Conservation (phyloP, 1,140 invertebrate species). For the Euschistus heros region DNA sequence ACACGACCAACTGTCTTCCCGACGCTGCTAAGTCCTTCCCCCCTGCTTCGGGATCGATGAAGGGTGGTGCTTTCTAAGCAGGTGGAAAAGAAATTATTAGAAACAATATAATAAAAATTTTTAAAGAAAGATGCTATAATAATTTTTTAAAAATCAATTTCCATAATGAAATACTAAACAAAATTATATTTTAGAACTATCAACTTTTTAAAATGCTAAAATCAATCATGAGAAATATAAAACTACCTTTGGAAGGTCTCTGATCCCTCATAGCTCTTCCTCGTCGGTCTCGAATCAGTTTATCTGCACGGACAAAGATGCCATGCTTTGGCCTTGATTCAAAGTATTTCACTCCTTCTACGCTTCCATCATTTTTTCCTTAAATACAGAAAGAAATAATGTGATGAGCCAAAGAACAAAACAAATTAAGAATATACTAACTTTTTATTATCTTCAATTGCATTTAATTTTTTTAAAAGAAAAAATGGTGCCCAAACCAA, state of each 20-base stretch:
- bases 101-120: not conserved
- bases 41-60: slow-evolving; percentile 52
- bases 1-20: slow-evolving; percentile 39
- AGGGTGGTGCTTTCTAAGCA: slow-evolving; percentile 42
- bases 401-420: not conserved
- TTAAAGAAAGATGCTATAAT: too few relatives aligned
- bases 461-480: too few relatives aligned
- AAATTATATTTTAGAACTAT: too few relatives aligned
- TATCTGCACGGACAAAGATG: slow-evolving; percentile 82
- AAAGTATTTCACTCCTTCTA: slow-evolving; percentile 84
- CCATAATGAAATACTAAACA: too few relatives aligned
- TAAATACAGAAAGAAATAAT: slow-evolving; percentile 24
- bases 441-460: too few relatives aligned
- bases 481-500: not conserved
- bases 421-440: not conserved
- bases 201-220: too few relatives aligned
- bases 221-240: too few relatives aligned
- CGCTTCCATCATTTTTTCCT: slow-evolving; percentile 91
- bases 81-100: slow-evolving; percentile 21
- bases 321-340: slow-evolving; percentile 76
- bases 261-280: slow-evolving; percentile 54
- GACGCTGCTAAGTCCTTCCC: slow-evolving; percentile 52
- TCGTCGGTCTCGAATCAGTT: slow-evolving; percentile 68
- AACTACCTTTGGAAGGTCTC: slow-evolving; percentile 1
- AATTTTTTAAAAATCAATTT: too few relatives aligned